Evolutionary conservation across 1,140 invertebrate species (phyloP), one percentile per base, ranked within the genome.

Genomic region (Holotrichia oblita): DNA sequence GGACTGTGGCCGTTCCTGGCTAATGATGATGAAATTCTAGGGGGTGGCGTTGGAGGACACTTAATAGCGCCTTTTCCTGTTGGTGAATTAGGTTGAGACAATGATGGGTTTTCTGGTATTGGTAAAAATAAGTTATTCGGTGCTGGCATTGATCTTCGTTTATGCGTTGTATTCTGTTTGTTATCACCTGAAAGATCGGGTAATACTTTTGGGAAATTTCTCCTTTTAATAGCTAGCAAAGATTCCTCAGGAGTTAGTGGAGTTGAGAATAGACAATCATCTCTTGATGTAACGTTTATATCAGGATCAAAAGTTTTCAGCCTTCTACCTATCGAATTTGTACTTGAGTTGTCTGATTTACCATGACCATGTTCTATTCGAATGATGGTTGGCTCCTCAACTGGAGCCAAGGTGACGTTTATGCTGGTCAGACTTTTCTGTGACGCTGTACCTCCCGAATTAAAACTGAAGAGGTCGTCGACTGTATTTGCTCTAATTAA

Each of bases 141-240:
- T 40, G 86, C 87, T 80, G 90, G 90, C 79, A 91, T 84, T 6
- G 89, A 91, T 22, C 90, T 83, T n/a, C 89, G 83, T 82, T 90
- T 91, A 81, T 89, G 88, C 2, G 83, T 81, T 24, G 84, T 77
- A 27, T 81, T 80, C 59, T 86, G 82, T 61, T 82, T 82, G 12
- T 41, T 24, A 3, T 44, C n/a, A 78, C 87, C 88, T 24, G 91
- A 91, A 80, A 91, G 89, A 85, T 94, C 94, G 20, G 94, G 94
- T 34, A 96, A 83, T 6, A 95, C 94, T 89, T 95, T 95, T 0
- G 94, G 94, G 84, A 93, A 95, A 83, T 95, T 95, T 79, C 93
- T 88, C 78, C 92, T 88, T 85, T 93, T 93, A 40, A 95, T 93
- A 6, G 91, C 92, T 73, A 90, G 88, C 48, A 95, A 86, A 1